A percentile compares a stretch with the other conserved stretches of the same genome.
phyloP scores from a whole-genome alignment of 1,140 invertebrate species.

The Gonioctena quinquepunctata region DNA sequence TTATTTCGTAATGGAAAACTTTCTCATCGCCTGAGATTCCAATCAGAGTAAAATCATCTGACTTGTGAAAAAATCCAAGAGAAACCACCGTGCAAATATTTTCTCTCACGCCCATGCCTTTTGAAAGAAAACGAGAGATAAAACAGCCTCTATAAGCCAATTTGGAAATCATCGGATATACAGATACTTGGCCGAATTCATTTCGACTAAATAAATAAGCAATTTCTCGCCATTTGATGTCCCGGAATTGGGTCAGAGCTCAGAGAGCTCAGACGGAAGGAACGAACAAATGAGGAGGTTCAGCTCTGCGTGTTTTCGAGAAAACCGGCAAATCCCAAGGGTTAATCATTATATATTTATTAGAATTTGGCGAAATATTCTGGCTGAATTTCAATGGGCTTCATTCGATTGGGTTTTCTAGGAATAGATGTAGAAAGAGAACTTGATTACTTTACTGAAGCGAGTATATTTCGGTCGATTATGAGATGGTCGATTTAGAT shows the following conservation, averaged over 20 bases:
- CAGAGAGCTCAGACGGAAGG: neutral
- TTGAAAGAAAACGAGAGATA: too few relatives aligned
- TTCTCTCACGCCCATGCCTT: too few relatives aligned
- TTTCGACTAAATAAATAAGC: constrained; percentile 4
- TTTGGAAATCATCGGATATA: neutral
- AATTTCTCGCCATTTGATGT: neutral
- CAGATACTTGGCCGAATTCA: neutral
- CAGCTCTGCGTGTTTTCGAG: neutral
- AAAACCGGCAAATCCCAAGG: neutral
- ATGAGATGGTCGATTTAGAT: too few relatives aligned
- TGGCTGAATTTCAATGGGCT: constrained; percentile 2
- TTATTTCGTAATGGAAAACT: too few relatives aligned
- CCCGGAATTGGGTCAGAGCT: neutral
- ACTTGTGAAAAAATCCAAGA: too few relatives aligned
- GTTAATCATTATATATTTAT: constrained; percentile 9
- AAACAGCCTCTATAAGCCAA: too few relatives aligned
- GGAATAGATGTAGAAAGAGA: too few relatives aligned
- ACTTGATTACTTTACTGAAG: too few relatives aligned
- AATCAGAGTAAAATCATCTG: too few relatives aligned
- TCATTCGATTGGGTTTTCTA: neutral
- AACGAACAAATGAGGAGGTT: neutral
- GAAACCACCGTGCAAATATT: too few relatives aligned
- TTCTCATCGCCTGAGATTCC: too few relatives aligned
- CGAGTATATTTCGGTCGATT: too few relatives aligned
- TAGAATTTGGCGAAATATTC: constrained; percentile 6